Percentiles rank a stretch among this genome's conserved stretches.
Evolutionary conservation across 2,797 vertebrate species (phyloP).

Genomic region (Mallotus villosus): DNA sequence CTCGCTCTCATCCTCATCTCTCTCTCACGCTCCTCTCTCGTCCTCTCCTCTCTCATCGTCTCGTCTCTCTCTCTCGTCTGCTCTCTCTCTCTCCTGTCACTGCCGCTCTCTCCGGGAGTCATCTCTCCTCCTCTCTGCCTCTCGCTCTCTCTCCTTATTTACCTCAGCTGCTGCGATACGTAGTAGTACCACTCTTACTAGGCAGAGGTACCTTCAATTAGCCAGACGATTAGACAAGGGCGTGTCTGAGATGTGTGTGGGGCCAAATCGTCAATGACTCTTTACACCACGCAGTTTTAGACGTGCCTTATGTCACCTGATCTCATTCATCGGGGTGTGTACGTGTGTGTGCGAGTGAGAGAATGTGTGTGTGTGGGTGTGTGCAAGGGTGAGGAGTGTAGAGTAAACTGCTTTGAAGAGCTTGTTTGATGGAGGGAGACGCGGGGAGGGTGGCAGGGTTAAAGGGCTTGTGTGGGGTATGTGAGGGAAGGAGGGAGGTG

Average conservation of each 20-base stretch:
- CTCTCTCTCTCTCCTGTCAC: not conserved
- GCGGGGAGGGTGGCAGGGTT: not conserved
- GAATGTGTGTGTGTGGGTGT: constrained; percentile 5
- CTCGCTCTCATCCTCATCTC: not conserved
- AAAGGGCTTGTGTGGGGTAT: constrained; percentile 17
- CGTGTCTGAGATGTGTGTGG: no score
- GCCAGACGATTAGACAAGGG: constrained; percentile 23
- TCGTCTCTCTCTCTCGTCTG: not conserved
- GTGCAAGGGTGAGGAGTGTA: not conserved
- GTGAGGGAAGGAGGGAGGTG: not conserved
- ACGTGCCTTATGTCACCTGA: constrained; percentile 16
- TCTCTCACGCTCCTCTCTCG: not conserved
- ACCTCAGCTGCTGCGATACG: constrained; percentile 1
- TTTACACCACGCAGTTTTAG: constrained; percentile 15
- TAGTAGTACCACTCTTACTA: not conserved
- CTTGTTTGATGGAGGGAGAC: constrained; percentile 10
- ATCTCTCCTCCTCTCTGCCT: not conserved
- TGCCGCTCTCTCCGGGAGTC: no score
- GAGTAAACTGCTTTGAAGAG: not conserved
- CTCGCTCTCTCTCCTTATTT: not conserved
- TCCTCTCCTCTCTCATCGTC: not conserved
- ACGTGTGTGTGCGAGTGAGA: not conserved
- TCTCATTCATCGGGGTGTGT: constrained; percentile 13
- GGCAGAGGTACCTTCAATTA: constrained; percentile 31
- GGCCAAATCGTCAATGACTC: constrained; percentile 16